phyloP scores from a whole-genome alignment of 2,113 vertebrate genomes.

The Heterotis niloticus region DNA sequence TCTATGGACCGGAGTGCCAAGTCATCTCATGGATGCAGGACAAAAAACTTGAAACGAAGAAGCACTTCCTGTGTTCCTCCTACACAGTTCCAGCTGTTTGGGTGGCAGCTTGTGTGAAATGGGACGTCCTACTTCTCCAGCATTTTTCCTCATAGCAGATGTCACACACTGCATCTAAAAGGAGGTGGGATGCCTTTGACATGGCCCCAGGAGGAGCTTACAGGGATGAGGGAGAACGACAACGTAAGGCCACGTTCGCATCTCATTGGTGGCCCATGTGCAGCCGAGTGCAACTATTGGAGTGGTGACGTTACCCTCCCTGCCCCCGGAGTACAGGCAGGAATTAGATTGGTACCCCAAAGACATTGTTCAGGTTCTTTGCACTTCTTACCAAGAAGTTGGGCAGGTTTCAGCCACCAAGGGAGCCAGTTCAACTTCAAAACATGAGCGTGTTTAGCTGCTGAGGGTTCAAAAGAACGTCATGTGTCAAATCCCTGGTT shows the following conservation, averaged over 20 bases:
- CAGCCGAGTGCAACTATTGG: background rate
- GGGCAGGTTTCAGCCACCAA: background rate
- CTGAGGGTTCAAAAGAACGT: background rate
- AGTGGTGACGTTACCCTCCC: background rate
- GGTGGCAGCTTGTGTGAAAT: background rate
- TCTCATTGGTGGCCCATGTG: background rate
- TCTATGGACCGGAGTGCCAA: background rate
- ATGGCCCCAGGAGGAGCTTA: background rate
- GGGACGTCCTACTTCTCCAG: background rate
- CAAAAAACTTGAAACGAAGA: background rate
- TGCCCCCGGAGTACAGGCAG: no score
- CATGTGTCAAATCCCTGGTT: background rate
- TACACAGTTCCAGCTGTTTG: no score
- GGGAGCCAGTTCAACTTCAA: background rate
- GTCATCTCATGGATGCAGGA: background rate
- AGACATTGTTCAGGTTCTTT: background rate
- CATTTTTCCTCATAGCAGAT: conserved; percentile 2
- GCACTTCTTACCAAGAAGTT: background rate
- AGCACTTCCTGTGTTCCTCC: no score
- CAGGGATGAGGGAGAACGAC: background rate
- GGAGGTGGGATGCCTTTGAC: no score
- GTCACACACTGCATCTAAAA: conserved; percentile 2
- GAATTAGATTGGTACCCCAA: background rate
- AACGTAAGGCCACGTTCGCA: background rate
- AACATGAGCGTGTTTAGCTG: no score